Evolutionary conservation across 2,888 invertebrate species (phyloP).

Genomic region (Cyrtodaria siliqua): DNA sequence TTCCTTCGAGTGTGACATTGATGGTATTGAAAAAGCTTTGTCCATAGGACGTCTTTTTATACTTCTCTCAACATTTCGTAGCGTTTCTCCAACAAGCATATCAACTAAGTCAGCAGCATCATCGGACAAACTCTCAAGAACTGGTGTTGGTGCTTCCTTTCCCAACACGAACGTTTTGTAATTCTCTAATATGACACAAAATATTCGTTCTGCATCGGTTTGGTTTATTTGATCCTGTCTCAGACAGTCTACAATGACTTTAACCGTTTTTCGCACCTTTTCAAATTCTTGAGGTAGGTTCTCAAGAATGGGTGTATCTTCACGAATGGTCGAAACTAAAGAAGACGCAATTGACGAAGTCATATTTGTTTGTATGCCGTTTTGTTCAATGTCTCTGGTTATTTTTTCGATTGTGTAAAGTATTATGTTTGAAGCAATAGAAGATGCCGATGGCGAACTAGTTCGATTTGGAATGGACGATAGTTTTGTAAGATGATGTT

Average conservation of each 20-base stretch:
- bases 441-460: constrained; percentile 52
- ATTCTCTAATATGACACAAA: constrained; percentile 62
- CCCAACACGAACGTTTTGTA: constrained; percentile 43
- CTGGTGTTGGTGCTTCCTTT: not conserved
- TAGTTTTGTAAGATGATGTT: constrained; percentile 17
- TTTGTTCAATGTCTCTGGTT: constrained; percentile 41
- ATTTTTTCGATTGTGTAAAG: constrained; percentile 56
- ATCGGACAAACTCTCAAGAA: constrained; percentile 10
- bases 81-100: constrained; percentile 60
- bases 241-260: constrained; percentile 49
- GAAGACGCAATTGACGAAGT: constrained; percentile 50
- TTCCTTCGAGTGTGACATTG: constrained; percentile 35
- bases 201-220: constrained; percentile 62
- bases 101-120: constrained; percentile 50
- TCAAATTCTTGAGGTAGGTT: constrained; percentile 34
- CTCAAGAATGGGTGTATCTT: constrained; percentile 1
- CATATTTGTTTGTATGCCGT: constrained; percentile 22
- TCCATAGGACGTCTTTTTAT: constrained; percentile 47
- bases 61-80: constrained; percentile 62
- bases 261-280: constrained; percentile 37
- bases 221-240: constrained; percentile 49
- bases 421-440: constrained; percentile 61
- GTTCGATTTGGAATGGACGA: constrained; percentile 36
- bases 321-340: constrained; percentile 31
- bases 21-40: constrained; percentile 59